Conservation (phyloP, 1,140 invertebrate genomes). For the Alviniconcha marisindica region DNA sequence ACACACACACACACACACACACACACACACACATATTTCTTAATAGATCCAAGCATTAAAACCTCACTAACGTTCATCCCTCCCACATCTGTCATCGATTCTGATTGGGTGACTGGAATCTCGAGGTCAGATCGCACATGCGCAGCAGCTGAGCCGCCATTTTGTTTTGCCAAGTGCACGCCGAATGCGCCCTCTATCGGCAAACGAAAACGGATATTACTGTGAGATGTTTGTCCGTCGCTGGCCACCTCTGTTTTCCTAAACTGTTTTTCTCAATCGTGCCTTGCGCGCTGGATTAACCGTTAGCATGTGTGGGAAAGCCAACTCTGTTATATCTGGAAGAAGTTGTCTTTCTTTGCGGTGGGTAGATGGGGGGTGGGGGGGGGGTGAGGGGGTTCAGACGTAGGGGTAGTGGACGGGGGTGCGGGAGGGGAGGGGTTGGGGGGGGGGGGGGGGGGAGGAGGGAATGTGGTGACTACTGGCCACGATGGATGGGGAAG, state of each 20-base stretch:
- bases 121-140: background rate
- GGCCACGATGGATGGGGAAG: too few relatives aligned
- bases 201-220: constrained; percentile 22
- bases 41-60: too few relatives aligned
- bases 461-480: too few relatives aligned
- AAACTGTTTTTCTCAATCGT: constrained; percentile 4
- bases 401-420: too few relatives aligned
- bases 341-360: too few relatives aligned
- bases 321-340: background rate
- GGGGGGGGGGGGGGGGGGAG: too few relatives aligned
- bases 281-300: constrained; percentile 6
- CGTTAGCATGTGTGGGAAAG: background rate
- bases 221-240: background rate
- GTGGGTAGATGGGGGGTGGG: too few relatives aligned
- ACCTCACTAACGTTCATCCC: too few relatives aligned
- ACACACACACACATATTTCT: too few relatives aligned
- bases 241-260: constrained; percentile 5
- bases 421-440: too few relatives aligned
- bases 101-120: background rate
- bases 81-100: background rate
- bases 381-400: too few relatives aligned
- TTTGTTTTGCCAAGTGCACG: constrained; percentile 11
- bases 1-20: too few relatives aligned
- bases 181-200: background rate
- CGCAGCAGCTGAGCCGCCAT: constrained; percentile 10